Base-by-base conservation (phyloP, 2,797 vertebrate genomes). In the Protosalanx chinensis region DNA sequence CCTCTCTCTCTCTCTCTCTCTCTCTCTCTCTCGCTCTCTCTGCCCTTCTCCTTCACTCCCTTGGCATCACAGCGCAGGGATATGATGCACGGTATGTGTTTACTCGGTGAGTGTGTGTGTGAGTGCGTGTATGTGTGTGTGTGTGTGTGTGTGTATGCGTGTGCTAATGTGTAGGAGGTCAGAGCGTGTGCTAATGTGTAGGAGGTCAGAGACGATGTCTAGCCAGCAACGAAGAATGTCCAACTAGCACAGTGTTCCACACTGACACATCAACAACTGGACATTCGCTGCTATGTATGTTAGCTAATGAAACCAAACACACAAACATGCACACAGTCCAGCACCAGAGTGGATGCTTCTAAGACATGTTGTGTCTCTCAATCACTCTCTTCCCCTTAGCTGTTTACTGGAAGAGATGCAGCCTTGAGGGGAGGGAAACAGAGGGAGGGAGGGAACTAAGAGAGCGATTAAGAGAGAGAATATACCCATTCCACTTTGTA, bases 271-370 rank as follows among this genome's bases (percentile, higher is more conserved):
- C 18, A 7, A 2, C 6, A n/a, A 16, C 7, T 29, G 23, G 20
- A 6, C 46, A 32, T 49, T 29, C 49, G n/a, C 27, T 27, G 57
- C 20, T 20, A 10, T 4, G 57, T 23, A 20, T 59, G n/a, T 8
- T 10, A 27, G 57, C 57, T 59, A 10, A 18, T 29, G 20, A 41
- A 66, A 20, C 18, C n/a, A 6, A 13, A 51, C 23, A 23, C 46
- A n/a, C 1, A 49, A 16, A 67, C 65, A 16, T 18, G 27, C 30
- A 53, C 29, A 16, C 60, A 30, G 4, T 53, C 41, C 65, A 23
- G 58, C 8, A 46, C 10, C 41, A 12, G 96, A 95, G 94, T 91
- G 95, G 95, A 97, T 96, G 91, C 95, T 95, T 93, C 96, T 96
- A 93, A 95, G 96, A 94, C 64, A 66, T 29, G 46, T 32, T 15